phyloP scores from a whole-genome alignment of 2,797 vertebrate genomes.

The Phrynocephalus forsythii region DNA sequence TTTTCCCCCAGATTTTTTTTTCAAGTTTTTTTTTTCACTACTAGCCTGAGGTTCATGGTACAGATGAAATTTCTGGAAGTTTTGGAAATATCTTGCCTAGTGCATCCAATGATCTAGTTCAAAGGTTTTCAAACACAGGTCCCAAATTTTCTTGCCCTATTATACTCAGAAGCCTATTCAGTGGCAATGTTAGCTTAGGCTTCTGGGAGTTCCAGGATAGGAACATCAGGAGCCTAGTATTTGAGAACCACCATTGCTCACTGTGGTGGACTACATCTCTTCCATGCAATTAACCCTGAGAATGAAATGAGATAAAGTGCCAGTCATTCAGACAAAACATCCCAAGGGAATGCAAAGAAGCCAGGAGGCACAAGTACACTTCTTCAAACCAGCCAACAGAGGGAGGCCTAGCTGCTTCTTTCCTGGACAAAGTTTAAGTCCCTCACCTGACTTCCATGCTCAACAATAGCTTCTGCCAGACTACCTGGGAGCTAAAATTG shows the following conservation, averaged over 20 bases:
- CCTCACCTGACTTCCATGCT: not conserved
- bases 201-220: not conserved
- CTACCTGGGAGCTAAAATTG: not conserved
- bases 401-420: not conserved
- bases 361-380: not conserved
- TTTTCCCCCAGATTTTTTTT: too few relatives aligned
- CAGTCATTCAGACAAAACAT: not conserved
- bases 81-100: not conserved
- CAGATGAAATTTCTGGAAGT: not conserved
- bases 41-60: not conserved
- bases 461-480: too few relatives aligned
- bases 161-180: too few relatives aligned
- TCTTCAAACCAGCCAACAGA: not conserved
- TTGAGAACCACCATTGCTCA: not conserved
- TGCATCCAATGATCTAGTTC: not conserved
- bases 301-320: not conserved
- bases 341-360: not conserved
- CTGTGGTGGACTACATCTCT: not conserved
- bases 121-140: not conserved
- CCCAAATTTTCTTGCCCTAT: too few relatives aligned
- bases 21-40: too few relatives aligned
- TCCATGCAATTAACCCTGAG: not conserved
- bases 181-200: too few relatives aligned
- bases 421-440: not conserved
- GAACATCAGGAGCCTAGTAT: too few relatives aligned